These are phyloP conservation scores for Athalia rosae DNA, from an alignment of 2,888 invertebrate species.

Conservation along the genomic window DNA sequence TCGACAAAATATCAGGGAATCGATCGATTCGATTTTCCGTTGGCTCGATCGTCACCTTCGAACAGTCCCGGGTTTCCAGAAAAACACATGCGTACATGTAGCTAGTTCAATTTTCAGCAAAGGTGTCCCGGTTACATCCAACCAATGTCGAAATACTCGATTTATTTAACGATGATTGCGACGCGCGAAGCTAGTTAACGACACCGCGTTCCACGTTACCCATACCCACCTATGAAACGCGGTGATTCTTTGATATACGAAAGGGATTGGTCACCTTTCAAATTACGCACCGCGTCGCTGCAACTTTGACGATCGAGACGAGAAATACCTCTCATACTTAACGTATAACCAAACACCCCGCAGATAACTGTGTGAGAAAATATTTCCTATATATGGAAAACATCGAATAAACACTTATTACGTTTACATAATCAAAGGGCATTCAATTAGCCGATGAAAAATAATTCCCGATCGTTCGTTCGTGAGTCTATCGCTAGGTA, in stretches of 20 bases:
- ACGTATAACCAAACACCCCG: not conserved
- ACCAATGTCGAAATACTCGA: slow-evolving; percentile 38
- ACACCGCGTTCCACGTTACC: not conserved
- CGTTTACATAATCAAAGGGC: too few species aligned
- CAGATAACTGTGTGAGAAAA: not conserved
- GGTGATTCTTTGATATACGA: slow-evolving; percentile 43
- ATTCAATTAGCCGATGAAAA: not conserved
- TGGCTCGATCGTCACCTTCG: too few species aligned
- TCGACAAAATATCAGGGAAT: too few species aligned
- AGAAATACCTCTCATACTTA: not conserved
- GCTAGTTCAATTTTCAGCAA: slow-evolving; percentile 29
- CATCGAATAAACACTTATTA: too few species aligned
- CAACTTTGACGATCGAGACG: not conserved
- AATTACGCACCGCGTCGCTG: slow-evolving; percentile 7
- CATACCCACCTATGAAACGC: not conserved
- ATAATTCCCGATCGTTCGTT: not conserved
- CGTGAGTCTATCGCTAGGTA: not conserved
- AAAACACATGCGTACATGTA: not conserved
- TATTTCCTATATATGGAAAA: too few species aligned
- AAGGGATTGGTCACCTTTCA: slow-evolving; percentile 36
- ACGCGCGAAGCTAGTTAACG: slow-evolving; percentile 26
- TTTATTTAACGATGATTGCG: slow-evolving; percentile 32
- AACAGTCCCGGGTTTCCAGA: slow-evolving; percentile 21
- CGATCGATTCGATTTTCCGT: too few species aligned
- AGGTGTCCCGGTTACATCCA: slow-evolving; percentile 9